Evolutionary conservation across 2,113 vertebrate genomes (phyloP).

Genomic region (Tupaia tana): DNA sequence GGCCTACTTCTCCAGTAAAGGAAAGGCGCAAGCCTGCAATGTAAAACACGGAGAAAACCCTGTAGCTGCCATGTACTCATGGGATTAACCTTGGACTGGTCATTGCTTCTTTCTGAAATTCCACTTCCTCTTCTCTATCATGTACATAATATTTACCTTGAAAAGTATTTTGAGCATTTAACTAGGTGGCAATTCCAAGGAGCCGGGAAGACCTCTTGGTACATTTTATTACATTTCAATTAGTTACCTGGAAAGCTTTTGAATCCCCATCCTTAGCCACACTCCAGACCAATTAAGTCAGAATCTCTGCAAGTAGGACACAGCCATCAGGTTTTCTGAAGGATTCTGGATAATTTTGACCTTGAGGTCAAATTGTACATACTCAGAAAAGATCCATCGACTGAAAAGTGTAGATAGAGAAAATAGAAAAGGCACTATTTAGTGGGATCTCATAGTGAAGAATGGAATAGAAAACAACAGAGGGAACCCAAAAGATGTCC

Average conservation of each 20-base stretch:
- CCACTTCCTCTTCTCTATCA: neutral
- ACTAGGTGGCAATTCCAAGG: neutral
- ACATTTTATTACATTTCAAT: neutral
- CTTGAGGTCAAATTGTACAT: neutral
- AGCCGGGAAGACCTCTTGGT: neutral
- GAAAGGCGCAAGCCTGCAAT: neutral
- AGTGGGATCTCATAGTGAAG: neutral
- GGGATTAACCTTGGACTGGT: neutral
- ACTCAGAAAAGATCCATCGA: neutral
- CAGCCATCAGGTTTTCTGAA: neutral
- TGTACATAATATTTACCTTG: neutral
- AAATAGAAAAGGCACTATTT: neutral
- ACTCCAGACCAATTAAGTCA: neutral
- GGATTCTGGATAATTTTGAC: neutral
- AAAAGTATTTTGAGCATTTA: neutral
- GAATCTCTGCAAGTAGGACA: neutral
- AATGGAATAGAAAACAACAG: neutral
- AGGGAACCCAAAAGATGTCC: neutral
- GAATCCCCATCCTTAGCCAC: neutral
- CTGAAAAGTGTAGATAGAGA: neutral
- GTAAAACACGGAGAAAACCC: neutral
- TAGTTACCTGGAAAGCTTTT: neutral
- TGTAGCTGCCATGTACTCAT: accelerated
- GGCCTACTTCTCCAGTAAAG: neutral
- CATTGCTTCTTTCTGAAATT: neutral